Evolutionary conservation across 2,113 vertebrate species (phyloP).

Genomic region (Cephalophus harveyi): DNA sequence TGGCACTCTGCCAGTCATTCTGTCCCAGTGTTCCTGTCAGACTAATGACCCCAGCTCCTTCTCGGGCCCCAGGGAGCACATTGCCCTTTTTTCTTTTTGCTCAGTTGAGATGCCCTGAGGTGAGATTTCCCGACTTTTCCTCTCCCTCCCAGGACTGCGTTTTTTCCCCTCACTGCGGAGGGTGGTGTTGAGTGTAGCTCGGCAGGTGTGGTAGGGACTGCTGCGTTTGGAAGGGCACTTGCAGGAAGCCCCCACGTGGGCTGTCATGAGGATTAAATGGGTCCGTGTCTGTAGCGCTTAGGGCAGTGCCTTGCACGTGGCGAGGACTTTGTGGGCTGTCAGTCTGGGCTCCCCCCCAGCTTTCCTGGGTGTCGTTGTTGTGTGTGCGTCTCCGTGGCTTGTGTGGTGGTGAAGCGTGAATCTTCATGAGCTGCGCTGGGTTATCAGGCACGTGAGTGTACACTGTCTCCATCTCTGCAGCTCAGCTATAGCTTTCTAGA

Average conservation of each 20-base stretch:
- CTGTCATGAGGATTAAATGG: neutral
- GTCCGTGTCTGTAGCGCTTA: accelerated
- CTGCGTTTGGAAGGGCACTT: neutral
- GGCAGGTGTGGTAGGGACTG: accelerated
- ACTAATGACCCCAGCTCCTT: neutral
- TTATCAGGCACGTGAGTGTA: neutral
- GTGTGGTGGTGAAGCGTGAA: neutral
- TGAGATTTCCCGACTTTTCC: neutral
- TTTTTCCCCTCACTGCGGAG: neutral
- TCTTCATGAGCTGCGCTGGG: neutral
- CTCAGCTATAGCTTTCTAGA: neutral
- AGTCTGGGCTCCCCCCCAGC: neutral
- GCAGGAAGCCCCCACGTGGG: neutral
- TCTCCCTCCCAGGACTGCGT: neutral
- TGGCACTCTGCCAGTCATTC: neutral
- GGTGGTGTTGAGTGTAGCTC: neutral
- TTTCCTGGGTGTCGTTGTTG: neutral
- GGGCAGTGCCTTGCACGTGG: neutral
- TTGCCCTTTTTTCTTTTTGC: neutral
- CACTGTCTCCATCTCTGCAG: neutral
- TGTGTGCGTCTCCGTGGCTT: neutral
- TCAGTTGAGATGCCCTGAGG: neutral
- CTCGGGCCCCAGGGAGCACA: neutral
- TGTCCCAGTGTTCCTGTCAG: neutral
- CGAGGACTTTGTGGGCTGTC: neutral